Evolutionary conservation across 1,140 invertebrate genomes (phyloP), one percentile per base, ranked within the genome.

Genomic region (Dendroctonus valens): DNA sequence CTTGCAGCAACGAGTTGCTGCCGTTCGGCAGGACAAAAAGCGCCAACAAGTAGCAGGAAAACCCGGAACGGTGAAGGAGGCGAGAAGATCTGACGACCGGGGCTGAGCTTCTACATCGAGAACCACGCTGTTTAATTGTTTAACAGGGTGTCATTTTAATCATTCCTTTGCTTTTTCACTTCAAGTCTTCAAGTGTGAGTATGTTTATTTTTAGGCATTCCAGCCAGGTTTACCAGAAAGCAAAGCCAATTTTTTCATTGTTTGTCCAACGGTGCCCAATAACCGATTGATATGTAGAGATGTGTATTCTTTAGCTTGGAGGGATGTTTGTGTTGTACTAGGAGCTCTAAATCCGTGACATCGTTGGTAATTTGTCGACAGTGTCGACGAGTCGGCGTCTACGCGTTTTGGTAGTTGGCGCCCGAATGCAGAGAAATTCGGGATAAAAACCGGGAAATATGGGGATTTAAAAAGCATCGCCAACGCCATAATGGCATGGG

Each of bases 391-490:
- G 52, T 12, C 41, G 61, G 61, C 61, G 61, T 63, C 61, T 63
- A 63, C 51, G 61, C 61, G 61, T 55, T 63, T 63, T 63, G n/a
- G 51, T 63, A 63, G 61, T 63, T 63, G 61, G 61, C 61, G 61
- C 61, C 61, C 50, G 52, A 63, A 42, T 55, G 41, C 40, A 55
- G 52, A 55, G 52, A 63, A 63, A 42, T 54, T 55, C 52, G 8
- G 61, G 51, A 63, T 63, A 63, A 63, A 63, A 63, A 63, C 50
- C 52, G 51, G 52, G 61, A 63, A 63, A 63, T 63, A 63, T 63
- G 61, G 55, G 61, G 61, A 63, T 63, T 63, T 63, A 63, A 63
- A 63, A 63, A 63, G 61, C 61, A 63, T 63, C 48, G 61, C 48
- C 51, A 63, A 51, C 55, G 61, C 61, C 61, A 63, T 63, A 63